Percentiles rank a stretch among this genome's conserved stretches.
These are phyloP conservation scores for Neotoma lepida DNA, from an alignment of 2,113 vertebrate genomes.

Conservation along the genomic window DNA sequence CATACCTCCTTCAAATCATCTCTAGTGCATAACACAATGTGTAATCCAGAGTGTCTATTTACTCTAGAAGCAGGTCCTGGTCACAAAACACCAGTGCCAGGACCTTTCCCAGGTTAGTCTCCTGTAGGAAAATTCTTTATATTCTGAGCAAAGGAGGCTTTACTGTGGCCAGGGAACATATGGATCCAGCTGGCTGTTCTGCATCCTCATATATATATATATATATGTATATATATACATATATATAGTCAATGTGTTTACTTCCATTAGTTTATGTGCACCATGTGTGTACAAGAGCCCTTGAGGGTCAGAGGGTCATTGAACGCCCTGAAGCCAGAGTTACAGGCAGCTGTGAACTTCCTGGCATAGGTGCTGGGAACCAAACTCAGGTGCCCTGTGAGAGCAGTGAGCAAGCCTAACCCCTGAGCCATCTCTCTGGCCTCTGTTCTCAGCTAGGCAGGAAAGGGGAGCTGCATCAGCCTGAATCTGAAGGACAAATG, in stretches of 20 bases:
- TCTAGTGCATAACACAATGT: background rate
- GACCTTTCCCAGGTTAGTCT: background rate
- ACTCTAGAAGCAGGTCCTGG: background rate
- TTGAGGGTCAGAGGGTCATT: background rate
- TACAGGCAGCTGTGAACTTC: background rate
- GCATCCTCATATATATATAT: background rate
- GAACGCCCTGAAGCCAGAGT: background rate
- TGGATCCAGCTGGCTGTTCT: background rate
- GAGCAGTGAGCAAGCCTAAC: background rate
- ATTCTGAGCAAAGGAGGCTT: background rate
- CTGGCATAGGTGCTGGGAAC: background rate
- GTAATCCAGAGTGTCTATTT: constrained; percentile 23
- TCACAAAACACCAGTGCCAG: background rate
- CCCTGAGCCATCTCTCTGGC: background rate
- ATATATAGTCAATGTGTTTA: background rate
- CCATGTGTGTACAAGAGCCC: background rate
- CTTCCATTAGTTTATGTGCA: background rate
- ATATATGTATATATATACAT: background rate
- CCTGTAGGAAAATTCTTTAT: constrained; percentile 10
- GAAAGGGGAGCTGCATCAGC: background rate
- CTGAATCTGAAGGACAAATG: constrained; percentile 63
- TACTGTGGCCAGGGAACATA: background rate
- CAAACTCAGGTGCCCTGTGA: background rate
- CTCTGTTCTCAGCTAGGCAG: background rate
- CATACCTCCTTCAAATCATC: background rate